A percentile compares a stretch with the other conserved stretches of the same genome.
Conservation (phyloP, 1,140 invertebrate species). For the Colletes latitarsis region DNA sequence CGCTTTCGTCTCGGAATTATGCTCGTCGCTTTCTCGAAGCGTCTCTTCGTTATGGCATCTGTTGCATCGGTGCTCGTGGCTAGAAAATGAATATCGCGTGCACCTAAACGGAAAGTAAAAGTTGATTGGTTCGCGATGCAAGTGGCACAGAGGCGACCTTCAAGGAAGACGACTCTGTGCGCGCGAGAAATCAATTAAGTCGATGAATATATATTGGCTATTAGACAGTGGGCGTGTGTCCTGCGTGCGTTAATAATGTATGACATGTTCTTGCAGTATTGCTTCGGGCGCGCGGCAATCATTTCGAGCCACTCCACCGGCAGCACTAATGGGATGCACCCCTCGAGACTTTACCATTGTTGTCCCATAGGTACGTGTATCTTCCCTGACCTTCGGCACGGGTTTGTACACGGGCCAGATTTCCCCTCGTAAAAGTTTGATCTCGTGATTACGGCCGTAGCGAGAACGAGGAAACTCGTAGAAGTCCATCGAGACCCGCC, state of each 20-base stretch:
- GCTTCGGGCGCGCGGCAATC: conserved; percentile 60
- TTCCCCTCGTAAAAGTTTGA: conserved; percentile 55
- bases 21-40: no score
- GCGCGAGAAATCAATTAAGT: conserved; percentile 67
- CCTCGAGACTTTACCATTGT: conserved; percentile 59
- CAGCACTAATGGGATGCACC: conserved; percentile 64
- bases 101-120: conserved; percentile 39
- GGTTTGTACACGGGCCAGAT: conserved; percentile 44
- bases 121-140: conserved; percentile 28
- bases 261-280: conserved; percentile 68
- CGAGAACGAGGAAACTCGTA: conserved; percentile 51
- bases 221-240: conserved; percentile 65
- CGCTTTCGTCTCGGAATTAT: no score
- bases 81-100: conserved; percentile 23
- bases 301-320: conserved; percentile 35
- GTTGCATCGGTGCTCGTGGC: background rate
- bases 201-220: conserved; percentile 70
- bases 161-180: conserved; percentile 40
- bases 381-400: conserved; percentile 57
- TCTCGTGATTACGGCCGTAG: conserved; percentile 47
- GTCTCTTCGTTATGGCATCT: background rate
- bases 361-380: conserved; percentile 50
- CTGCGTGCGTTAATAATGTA: conserved; percentile 66
- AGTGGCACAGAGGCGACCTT: conserved; percentile 45
- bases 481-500: background rate